A percentile compares a stretch with the other conserved stretches of the same genome.
Evolutionary conservation across 2,113 vertebrate species (phyloP).

Genomic region (Sterna hirundo): DNA sequence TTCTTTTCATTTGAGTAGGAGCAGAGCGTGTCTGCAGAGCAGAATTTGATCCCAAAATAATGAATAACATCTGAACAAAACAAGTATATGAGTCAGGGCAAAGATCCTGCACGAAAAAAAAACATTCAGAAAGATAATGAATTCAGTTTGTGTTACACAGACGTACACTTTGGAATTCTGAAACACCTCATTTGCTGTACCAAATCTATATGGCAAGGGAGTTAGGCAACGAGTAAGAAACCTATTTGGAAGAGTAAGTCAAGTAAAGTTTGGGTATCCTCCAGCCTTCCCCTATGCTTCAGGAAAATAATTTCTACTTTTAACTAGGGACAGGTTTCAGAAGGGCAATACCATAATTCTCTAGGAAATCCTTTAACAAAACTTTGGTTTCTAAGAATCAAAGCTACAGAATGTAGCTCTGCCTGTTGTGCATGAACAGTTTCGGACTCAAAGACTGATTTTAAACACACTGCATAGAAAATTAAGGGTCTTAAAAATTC

Average conservation of each 20-base stretch:
- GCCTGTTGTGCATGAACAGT: neutral
- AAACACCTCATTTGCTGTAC: neutral
- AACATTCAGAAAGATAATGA: neutral
- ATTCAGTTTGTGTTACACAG: neutral
- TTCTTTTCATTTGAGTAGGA: neutral
- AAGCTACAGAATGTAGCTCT: neutral
- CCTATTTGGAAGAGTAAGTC: neutral
- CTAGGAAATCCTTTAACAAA: neutral
- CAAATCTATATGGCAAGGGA: neutral
- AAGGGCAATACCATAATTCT: neutral
- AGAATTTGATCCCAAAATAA: neutral
- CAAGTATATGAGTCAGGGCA: neutral
- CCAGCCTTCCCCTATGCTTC: neutral
- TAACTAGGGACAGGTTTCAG: neutral
- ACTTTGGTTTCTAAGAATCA: neutral
- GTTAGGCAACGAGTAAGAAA: neutral
- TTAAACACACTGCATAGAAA: neutral
- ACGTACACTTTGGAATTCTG: neutral
- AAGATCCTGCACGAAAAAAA: neutral
- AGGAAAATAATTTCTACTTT: neutral
- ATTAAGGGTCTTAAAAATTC: neutral
- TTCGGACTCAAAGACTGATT: neutral
- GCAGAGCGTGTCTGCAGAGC: neutral
- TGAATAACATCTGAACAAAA: neutral
- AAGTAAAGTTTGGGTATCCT: neutral